Conservation (phyloP, 2,797 vertebrate genomes). For the Melanitta fusca region DNA sequence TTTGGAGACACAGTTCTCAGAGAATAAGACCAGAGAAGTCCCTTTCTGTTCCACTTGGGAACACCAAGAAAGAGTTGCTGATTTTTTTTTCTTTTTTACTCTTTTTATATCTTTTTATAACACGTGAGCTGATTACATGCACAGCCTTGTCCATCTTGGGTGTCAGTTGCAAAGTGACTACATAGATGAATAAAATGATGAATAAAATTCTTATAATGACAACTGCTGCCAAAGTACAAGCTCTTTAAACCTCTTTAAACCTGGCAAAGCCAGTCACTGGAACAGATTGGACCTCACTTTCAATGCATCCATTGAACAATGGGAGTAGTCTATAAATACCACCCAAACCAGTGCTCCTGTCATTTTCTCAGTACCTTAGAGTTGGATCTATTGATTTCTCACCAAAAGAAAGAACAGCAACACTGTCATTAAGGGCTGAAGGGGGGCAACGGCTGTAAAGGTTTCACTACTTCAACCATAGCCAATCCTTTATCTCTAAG, state of each 20-base stretch:
- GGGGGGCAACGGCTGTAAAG: neutral
- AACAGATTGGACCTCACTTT: neutral
- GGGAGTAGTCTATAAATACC: neutral
- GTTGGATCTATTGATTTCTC: neutral
- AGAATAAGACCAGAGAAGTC: neutral
- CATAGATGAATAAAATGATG: neutral
- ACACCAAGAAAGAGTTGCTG: neutral
- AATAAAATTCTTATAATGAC: neutral
- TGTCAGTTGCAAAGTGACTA: neutral
- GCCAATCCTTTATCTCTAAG: neutral
- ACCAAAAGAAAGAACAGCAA: neutral
- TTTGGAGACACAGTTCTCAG: neutral
- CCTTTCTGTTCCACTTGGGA: neutral
- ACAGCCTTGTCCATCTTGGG: neutral
- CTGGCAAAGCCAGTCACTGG: neutral
- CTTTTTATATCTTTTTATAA: neutral
- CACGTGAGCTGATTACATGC: rapidly evolving
- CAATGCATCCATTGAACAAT: neutral
- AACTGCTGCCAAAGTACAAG: neutral
- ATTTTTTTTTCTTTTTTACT: neutral
- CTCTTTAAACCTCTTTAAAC: neutral
- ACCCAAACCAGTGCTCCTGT: neutral
- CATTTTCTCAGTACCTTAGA: neutral
- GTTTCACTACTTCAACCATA: neutral
- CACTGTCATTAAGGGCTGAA: neutral